Evolutionary conservation across 1,140 invertebrate genomes (phyloP).

Genomic region (Drosophila tani): DNA sequence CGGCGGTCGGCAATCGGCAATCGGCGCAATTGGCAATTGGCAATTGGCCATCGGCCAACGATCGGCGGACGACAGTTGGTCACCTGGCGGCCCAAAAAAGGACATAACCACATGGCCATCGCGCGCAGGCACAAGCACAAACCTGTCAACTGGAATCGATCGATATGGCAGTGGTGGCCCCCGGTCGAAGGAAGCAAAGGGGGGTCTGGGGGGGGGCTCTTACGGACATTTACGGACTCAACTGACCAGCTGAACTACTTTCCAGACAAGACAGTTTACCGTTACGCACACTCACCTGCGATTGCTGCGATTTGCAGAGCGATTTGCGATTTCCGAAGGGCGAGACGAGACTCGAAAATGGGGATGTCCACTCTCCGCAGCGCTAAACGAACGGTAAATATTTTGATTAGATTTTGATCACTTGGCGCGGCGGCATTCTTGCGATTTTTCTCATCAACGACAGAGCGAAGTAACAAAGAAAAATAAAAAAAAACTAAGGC

Average conservation of each 20-base stretch:
- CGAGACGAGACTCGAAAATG: background rate
- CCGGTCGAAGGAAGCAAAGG: background rate
- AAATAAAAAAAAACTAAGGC: constrained; percentile 22
- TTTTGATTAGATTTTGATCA: constrained; percentile 51
- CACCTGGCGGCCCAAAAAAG: constrained; percentile 67
- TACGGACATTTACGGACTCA: constrained; percentile 68
- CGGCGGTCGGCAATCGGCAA: constrained; percentile 32
- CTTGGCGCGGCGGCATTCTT: constrained; percentile 28
- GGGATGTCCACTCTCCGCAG: background rate
- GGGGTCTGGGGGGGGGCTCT: constrained; percentile 9
- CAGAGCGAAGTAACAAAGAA: constrained; percentile 4
- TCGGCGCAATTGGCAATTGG: constrained; percentile 57
- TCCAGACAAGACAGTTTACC: constrained; percentile 58
- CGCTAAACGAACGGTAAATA: constrained; percentile 48
- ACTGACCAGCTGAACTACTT: constrained; percentile 80
- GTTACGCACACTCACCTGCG: constrained; percentile 55
- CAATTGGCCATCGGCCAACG: constrained; percentile 57
- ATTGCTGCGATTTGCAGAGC: constrained; percentile 15
- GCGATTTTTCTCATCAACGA: constrained; percentile 39
- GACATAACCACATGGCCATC: constrained; percentile 59
- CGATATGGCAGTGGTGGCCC: constrained; percentile 42
- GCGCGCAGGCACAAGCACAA: constrained; percentile 25
- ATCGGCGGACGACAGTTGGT: constrained; percentile 17
- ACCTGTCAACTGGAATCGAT: constrained; percentile 65
- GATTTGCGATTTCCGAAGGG: constrained; percentile 22